A percentile compares a stretch with the other conserved stretches of the same genome.
phyloP scores from a whole-genome alignment of 2,888 invertebrate genomes.

The Silvanus unidentatus region DNA sequence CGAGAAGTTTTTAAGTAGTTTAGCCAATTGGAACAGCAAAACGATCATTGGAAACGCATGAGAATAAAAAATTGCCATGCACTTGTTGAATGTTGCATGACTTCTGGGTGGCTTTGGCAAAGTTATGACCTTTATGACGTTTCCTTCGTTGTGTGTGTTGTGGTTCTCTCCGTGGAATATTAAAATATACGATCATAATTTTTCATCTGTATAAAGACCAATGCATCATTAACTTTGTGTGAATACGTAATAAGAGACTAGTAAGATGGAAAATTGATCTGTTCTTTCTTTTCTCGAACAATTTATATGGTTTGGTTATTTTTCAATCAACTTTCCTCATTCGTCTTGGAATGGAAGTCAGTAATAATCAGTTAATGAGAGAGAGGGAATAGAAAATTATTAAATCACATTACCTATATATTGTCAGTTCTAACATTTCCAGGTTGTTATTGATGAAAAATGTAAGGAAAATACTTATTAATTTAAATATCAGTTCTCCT shows the following conservation, averaged over 20 bases:
- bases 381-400: no score
- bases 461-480: no score
- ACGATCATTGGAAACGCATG: slow-evolving; percentile 6
- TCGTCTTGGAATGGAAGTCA: background rate
- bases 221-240: background rate
- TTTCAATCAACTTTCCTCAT: background rate
- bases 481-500: no score
- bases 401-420: no score
- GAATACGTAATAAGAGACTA: background rate
- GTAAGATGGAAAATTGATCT: background rate
- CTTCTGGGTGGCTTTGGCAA: slow-evolving; percentile 31
- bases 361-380: no score
- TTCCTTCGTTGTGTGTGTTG: slow-evolving; percentile 15
- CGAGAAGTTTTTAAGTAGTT: slow-evolving; percentile 12
- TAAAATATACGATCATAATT: slow-evolving; percentile 13
- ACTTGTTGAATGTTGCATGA: slow-evolving; percentile 39
- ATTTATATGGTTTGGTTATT: background rate
- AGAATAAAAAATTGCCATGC: slow-evolving; percentile 24
- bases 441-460: no score
- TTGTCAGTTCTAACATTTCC: no score
- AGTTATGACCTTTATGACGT: slow-evolving; percentile 31
- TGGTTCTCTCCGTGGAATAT: slow-evolving; percentile 10
- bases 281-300: no score
- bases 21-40: slow-evolving; percentile 20
- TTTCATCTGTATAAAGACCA: slow-evolving; percentile 2